Percentiles rank a stretch among this genome's conserved stretches.
Conservation (phyloP, 2,888 invertebrate genomes). For the Drymonia ruficornis region DNA sequence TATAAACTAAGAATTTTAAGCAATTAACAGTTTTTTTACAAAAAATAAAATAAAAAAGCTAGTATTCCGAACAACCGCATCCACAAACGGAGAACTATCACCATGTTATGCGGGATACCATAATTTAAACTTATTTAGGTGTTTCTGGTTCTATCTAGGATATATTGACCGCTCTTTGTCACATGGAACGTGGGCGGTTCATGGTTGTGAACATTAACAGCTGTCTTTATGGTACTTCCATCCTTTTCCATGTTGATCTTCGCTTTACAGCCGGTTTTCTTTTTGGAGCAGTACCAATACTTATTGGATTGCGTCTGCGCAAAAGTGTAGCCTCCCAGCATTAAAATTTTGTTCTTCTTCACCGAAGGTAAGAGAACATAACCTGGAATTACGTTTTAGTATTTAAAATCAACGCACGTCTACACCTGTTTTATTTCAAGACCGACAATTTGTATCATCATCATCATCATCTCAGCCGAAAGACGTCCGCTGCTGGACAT, state of each 20-base stretch:
- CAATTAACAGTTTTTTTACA: too few relatives aligned
- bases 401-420: too few relatives aligned
- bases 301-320: slow-evolving; percentile 36
- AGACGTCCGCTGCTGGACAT: too few relatives aligned
- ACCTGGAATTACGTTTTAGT: slow-evolving; percentile 17
- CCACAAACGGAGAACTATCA: too few relatives aligned
- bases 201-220: slow-evolving; percentile 28
- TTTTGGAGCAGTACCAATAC: slow-evolving; percentile 46
- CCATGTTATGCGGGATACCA: too few relatives aligned
- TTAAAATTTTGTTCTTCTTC: slow-evolving; percentile 30
- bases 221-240: slow-evolving; percentile 10
- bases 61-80: too few relatives aligned
- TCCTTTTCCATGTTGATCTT: slow-evolving; percentile 34
- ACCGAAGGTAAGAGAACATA: slow-evolving; percentile 33
- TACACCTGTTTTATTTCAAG: too few relatives aligned
- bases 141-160: slow-evolving; percentile 14
- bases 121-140: too few relatives aligned
- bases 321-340: slow-evolving; percentile 43
- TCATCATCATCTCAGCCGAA: too few relatives aligned
- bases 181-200: slow-evolving; percentile 28
- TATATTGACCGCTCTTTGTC: slow-evolving; percentile 25
- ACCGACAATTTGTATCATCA: too few relatives aligned
- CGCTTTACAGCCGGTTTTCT: slow-evolving; percentile 40
- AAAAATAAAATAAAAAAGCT: too few relatives aligned
- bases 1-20: too few relatives aligned